Evolutionary conservation across 2,113 vertebrate species (phyloP), one percentile per base, ranked within the genome.

Genomic region (Ochotona princeps): DNA sequence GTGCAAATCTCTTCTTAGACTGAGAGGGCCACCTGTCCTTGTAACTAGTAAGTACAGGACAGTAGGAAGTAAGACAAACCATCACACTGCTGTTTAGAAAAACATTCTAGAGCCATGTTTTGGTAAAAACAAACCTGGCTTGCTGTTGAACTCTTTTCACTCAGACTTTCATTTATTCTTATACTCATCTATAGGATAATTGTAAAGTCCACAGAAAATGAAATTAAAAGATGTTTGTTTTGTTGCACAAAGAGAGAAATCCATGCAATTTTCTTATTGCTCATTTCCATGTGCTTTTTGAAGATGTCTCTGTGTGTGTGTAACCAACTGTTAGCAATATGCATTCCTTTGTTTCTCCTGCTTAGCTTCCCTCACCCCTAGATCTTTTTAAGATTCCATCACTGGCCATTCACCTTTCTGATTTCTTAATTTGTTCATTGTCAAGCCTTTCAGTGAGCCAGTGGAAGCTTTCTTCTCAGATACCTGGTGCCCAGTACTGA

Each of bases 351-450:
- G 67, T 83, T 69, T 83, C 60, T 90, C 30, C 23, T 88, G 47
- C 5, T 81, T 89, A 74, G 1, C 28, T 83, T 94, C 38, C 70
- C 8, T 80, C 6, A 79, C 10, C 38, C 32, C 74, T 69, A 7
- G 32, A 13, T 87, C 89, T 67, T 84, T 83, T 89, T 49, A 92
- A 72, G 35, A 84, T 57, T 92, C 92, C 13, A 28, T 81, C 74
- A 86, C 57, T 83, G 51, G 51, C 18, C 20, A 49, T 44, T 49
- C 14, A 82, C 35, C 76, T 92, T 82, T 81, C 35, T 87, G 11
- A 81, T 28, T 86, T 79, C 72, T 92, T 85, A 63, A 47, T 49
- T 75, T 28, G 67, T 47, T 49, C 47, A 70, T 44, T 70, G 85
- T 78, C 32, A 83, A 54, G n/a, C 79, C 38, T 93, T 57, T 79